Evolutionary conservation across 2,113 vertebrate genomes (phyloP), one percentile per base, ranked within the genome.

Genomic region (Macaca fascicularis): DNA sequence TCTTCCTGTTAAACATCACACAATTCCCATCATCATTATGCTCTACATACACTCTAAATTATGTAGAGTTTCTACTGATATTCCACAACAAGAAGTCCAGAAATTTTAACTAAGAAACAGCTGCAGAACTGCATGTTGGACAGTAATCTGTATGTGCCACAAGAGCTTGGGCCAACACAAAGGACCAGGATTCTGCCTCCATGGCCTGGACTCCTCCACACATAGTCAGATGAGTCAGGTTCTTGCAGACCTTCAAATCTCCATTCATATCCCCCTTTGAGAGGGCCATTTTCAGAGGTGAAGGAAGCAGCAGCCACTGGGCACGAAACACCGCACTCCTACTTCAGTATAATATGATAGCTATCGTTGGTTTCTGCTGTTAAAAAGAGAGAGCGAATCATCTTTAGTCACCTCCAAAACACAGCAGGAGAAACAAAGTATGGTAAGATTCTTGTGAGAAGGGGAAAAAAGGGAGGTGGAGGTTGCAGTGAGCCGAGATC

Each of bases 321-420:
- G 52, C 67, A 52, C 13, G 59, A 74, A 95, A 93, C 1, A n/a
- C 79, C 81, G 57, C 50, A 50, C n/a, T 85, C 97, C 99, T 99
- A 99, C 97, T 99, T 99, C 91, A 99, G 95, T 98, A 99, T 99
- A 98, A 99, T 99, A 97, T 99, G 99, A 98, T 99, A 99, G 97
- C 99, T 99, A 12, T 99, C 99, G 61, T 97, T 99, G 87, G 99
- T 99, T 98, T 99, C 99, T 94, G 99, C 99, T 99, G 99, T n/a
- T 91, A 97, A 96, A 67, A 61, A n/a, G 45, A 85, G 17, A 55
- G 97, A 55, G 14, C 93, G 23, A 80, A 93, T 32, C 35, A 80
- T 89, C 7, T 11, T 97, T 76, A 98, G 97, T 43, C 23, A 94
- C 17, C 35, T 89, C 23, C 52, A 88, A 95, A 96, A 76, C 80